Evolutionary conservation across 2,113 vertebrate species (phyloP), one percentile per base, ranked within the genome.

Genomic region (Ciconia stormi): DNA sequence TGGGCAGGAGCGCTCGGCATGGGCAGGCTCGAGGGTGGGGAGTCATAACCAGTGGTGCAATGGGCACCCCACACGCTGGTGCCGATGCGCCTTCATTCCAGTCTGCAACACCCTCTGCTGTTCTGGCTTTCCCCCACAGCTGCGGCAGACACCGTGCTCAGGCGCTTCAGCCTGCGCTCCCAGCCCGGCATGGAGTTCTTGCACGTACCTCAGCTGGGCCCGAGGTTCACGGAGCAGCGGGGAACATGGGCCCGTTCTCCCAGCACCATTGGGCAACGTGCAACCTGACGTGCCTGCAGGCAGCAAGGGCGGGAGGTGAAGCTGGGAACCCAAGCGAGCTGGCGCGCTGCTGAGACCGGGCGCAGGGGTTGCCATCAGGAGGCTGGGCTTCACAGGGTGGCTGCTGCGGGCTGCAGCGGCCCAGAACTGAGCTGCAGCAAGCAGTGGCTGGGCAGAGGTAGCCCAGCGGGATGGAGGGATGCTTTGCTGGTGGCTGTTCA

Each of bases 261-360:
- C 16, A 13, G 47, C 36, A 32, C 53, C 10, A 2, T 11, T 0
- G 4, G 44, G 52, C 16, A 40, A 62, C 2, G 4, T 46, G 46
- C 27, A 53, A 40, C 21, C 27, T 0, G 1, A 29, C 5, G 3
- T 46, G 50, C 52, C 66, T 25, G 52, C 52, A 52, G 50, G 66
- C 66, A 85, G 73, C 44, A 52, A 30, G 67, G 67, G 7, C 4
- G 2, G 62, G 47, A 74, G 25, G 46, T 1, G 0, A 81, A 74
- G 77, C n/a, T 44, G 49, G 7, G 76, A 55, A 76, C 62, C 40
- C 0, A 0, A 61, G 47, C 0, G 0, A 81, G 46, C 29, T 1
- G 1, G 20, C 2, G 4, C 0, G 30, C 46, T n/a, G 52, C 69
- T 69, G 67, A 42, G n/a, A 49, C 42, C 2, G 0, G 21, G 63